phyloP scores from a whole-genome alignment of 2,797 vertebrate genomes.

The Pelochelys cantorii region DNA sequence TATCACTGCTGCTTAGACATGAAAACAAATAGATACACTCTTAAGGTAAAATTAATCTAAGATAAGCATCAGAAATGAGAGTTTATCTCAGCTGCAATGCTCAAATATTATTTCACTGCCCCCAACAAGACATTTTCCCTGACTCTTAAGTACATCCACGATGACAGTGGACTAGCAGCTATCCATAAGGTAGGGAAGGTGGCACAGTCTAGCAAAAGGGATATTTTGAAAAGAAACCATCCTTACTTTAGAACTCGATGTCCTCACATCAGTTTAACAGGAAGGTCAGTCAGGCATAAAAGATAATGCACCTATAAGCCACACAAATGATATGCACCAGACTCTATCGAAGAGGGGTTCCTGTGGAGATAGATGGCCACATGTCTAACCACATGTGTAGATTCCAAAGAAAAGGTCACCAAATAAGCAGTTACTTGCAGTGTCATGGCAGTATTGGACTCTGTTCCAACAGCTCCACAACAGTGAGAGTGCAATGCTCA shows the following conservation, averaged over 20 bases:
- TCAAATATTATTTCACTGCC: slow-evolving; percentile 5
- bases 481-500: not conserved
- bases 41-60: not conserved
- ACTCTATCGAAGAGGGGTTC: not conserved
- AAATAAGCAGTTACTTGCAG: not conserved
- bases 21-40: not conserved
- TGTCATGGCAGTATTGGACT: not conserved
- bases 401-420: not conserved
- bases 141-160: not conserved
- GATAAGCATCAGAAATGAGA: not conserved
- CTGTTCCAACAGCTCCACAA: not conserved
- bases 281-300: not conserved
- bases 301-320: not conserved
- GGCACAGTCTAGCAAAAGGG: not conserved
- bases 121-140: not conserved
- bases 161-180: not conserved
- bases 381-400: not conserved
- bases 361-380: slow-evolving; percentile 2
- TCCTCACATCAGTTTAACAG: not conserved
- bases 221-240: not conserved
- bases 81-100: slow-evolving; percentile 17
- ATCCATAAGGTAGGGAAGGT: not conserved
- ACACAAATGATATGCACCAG: not conserved
- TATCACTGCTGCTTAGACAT: not conserved
- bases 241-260: not conserved